Evolutionary conservation across 2,797 vertebrate genomes (phyloP).

Genomic region (Tamandua tetradactyla): DNA sequence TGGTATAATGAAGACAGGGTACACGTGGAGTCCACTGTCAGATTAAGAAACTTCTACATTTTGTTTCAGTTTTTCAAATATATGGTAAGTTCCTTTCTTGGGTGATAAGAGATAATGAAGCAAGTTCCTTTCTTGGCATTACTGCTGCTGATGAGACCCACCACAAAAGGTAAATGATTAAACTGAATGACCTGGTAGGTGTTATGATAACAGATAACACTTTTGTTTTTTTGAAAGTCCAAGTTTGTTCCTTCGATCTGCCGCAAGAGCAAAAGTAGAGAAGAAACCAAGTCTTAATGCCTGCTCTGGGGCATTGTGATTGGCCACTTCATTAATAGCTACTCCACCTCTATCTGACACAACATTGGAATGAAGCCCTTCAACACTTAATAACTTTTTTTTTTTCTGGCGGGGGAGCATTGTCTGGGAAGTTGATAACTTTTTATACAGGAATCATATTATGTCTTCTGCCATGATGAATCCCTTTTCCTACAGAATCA

Average conservation of each 20-base stretch:
- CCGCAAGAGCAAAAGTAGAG: slow-evolving; percentile 96
- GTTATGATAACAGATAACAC: slow-evolving; percentile 98
- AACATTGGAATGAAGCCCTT: slow-evolving; percentile 96
- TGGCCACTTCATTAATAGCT: slow-evolving; percentile 98
- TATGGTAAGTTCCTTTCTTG: slow-evolving; percentile 95
- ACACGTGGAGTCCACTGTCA: neutral
- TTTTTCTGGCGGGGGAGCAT: too few species aligned
- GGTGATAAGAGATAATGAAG: too few species aligned
- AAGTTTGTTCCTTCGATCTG: slow-evolving; percentile 98
- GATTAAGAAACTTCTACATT: slow-evolving; percentile 95
- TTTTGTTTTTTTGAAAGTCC: slow-evolving; percentile 99
- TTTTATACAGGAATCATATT: slow-evolving; percentile 92
- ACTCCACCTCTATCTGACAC: slow-evolving; percentile 97
- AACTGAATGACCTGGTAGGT: slow-evolving; percentile 95
- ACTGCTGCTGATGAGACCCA: slow-evolving; percentile 97
- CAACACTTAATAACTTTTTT: slow-evolving; percentile 94
- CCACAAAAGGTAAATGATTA: slow-evolving; percentile 96
- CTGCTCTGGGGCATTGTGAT: slow-evolving; percentile 96
- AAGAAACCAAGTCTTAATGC: slow-evolving; percentile 95
- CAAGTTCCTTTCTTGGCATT: slow-evolving; percentile 96
- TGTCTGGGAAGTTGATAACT: too few species aligned
- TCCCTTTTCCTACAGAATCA: neutral
- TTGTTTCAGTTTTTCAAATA: slow-evolving; percentile 96
- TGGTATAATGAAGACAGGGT: slow-evolving; percentile 72
- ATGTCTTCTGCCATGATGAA: slow-evolving; percentile 76